phyloP scores from a whole-genome alignment of 2,797 vertebrate species.

The Cephalopachus bancanus region DNA sequence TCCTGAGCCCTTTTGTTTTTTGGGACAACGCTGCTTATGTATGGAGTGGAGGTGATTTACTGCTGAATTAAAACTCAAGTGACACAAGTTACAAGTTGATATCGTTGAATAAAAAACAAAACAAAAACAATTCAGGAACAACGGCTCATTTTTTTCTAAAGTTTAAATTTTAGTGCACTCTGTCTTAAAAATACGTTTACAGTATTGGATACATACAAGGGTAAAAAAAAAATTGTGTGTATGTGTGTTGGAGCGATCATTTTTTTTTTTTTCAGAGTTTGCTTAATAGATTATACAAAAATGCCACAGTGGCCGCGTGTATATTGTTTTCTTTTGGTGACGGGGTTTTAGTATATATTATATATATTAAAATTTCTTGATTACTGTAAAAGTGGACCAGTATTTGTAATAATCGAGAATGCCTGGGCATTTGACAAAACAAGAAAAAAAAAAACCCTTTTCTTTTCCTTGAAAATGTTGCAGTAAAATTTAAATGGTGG shows the following conservation, averaged over 20 bases:
- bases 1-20: conserved; percentile 90
- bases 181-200: conserved; percentile 99
- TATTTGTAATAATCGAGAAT: conserved; percentile 99
- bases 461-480: conserved; percentile 95
- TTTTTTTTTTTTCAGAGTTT: conserved; percentile 94
- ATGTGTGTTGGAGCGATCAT: conserved; percentile 97
- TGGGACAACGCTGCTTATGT: conserved; percentile 92
- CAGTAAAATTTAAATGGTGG: conserved; percentile 98
- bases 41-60: conserved; percentile 92
- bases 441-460: conserved; percentile 91
- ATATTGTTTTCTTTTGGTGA: conserved; percentile 97
- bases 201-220: conserved; percentile 99
- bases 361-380: conserved; percentile 99
- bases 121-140: conserved; percentile 95
- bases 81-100: conserved; percentile 90
- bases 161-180: conserved; percentile 97
- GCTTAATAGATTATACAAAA: conserved; percentile 95
- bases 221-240: conserved; percentile 97
- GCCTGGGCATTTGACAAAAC: conserved; percentile 99
- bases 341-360: conserved; percentile 99
- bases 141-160: conserved; percentile 92
- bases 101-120: conserved; percentile 91
- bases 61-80: conserved; percentile 93
- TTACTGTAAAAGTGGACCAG: conserved; percentile 99
- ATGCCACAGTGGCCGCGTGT: conserved; percentile 96